Percentiles rank a stretch among this genome's conserved stretches.
phyloP scores from a whole-genome alignment of 2,888 invertebrate genomes.

The Pristionchus maxplancki region DNA sequence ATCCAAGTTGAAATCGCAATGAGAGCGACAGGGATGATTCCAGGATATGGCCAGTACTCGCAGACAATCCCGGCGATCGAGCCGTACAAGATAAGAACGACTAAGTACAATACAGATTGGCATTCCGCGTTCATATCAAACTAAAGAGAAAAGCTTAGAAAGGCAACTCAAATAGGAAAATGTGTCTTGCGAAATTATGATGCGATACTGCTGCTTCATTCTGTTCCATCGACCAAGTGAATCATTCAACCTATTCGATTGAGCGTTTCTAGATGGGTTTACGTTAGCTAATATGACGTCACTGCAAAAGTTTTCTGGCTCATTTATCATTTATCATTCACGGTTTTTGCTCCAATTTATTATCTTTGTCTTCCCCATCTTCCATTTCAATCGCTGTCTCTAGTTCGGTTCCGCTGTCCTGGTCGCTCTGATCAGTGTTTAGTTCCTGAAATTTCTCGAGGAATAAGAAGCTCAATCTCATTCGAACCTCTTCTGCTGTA shows the following conservation, averaged over 20 bases:
- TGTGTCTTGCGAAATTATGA: not conserved
- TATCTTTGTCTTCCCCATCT: too few relatives aligned
- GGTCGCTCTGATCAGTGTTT: too few relatives aligned
- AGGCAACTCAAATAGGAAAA: not conserved
- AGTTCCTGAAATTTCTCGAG: too few relatives aligned
- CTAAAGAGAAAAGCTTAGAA: too few relatives aligned
- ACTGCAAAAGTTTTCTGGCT: too few relatives aligned
- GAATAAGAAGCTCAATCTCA: too few relatives aligned
- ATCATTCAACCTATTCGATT: not conserved
- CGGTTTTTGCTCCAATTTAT: too few relatives aligned
- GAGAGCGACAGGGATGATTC: not conserved
- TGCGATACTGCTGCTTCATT: not conserved
- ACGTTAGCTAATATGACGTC: not conserved
- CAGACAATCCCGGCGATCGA: not conserved
- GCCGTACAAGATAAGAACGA: not conserved
- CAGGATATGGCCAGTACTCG: not conserved
- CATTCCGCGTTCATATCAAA: not conserved
- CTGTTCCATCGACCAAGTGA: not conserved
- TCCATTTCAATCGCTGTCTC: too few relatives aligned
- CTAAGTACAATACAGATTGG: not conserved
- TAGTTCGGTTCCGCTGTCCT: too few relatives aligned
- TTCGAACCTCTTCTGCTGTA: too few relatives aligned
- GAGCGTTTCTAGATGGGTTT: not conserved
- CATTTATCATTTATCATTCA: not conserved
- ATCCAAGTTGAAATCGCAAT: not conserved